phyloP scores from a whole-genome alignment of 2,797 vertebrate genomes.

The Limnodromus scolopaceus region DNA sequence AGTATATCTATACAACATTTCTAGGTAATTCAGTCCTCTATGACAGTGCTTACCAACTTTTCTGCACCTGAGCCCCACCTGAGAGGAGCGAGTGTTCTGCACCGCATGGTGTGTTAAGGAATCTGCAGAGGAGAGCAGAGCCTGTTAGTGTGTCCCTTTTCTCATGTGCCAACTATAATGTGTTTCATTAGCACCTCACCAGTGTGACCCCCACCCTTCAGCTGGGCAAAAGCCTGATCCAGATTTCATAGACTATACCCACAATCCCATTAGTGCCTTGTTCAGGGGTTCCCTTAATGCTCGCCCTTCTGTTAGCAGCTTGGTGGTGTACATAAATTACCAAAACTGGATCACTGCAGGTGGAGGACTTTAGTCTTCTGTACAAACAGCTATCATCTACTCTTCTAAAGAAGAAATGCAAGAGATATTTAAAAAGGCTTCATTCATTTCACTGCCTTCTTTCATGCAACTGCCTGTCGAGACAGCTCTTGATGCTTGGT shows the following conservation, averaged over 20 bases:
- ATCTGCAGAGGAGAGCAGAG: neutral
- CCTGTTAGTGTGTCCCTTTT: neutral
- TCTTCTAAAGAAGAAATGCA: neutral
- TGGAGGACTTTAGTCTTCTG: neutral
- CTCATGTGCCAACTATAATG: neutral
- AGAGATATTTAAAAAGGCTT: neutral
- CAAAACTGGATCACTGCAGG: neutral
- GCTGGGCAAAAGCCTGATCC: rapidly evolving
- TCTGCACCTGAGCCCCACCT: neutral
- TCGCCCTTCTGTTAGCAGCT: neutral
- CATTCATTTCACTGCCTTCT: neutral
- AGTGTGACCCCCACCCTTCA: neutral
- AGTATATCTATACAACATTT: neutral
- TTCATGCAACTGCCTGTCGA: neutral
- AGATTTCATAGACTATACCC: neutral
- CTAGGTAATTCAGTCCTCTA: neutral
- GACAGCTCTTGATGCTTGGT: neutral
- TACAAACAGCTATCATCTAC: neutral
- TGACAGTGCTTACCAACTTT: neutral
- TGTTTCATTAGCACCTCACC: neutral
- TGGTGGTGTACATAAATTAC: neutral
- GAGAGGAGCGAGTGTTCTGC: neutral
- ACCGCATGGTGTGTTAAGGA: neutral
- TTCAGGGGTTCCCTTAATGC: neutral
- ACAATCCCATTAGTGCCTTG: neutral